phyloP scores from a whole-genome alignment of 2,888 invertebrate species.

The Epirrita christyi region DNA sequence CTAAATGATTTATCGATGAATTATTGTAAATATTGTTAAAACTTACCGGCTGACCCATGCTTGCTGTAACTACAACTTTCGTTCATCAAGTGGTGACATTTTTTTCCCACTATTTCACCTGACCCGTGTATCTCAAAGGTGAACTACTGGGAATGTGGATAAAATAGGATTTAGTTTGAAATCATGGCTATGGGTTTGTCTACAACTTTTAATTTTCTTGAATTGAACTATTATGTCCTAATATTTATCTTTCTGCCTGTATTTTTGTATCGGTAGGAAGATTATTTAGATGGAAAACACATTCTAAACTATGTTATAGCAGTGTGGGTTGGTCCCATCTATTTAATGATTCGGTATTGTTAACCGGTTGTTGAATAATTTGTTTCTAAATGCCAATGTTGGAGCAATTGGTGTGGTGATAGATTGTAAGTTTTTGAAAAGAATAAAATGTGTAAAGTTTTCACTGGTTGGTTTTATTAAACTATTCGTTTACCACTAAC shows the following conservation, averaged over 20 bases:
- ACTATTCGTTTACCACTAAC: too few relatives aligned
- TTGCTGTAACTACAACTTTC: too few relatives aligned
- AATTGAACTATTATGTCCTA: too few relatives aligned
- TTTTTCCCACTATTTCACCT: too few relatives aligned
- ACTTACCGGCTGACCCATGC: conserved; percentile 24
- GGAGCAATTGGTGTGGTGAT: conserved; percentile 60
- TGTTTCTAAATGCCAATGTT: conserved; percentile 67
- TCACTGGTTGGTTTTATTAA: conserved; percentile 47
- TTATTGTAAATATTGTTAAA: conserved; percentile 44
- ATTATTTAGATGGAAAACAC: neutral
- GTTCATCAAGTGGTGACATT: too few relatives aligned
- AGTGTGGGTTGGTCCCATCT: conserved; percentile 14
- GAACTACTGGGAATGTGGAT: too few relatives aligned
- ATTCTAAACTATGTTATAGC: neutral
- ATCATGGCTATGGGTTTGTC: too few relatives aligned
- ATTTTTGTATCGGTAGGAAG: neutral
- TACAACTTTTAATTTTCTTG: too few relatives aligned
- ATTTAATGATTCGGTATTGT: too few relatives aligned
- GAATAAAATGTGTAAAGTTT: conserved; percentile 69
- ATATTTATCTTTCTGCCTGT: neutral
- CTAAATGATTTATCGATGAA: conserved; percentile 26
- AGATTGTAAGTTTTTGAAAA: conserved; percentile 64
- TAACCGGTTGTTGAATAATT: conserved; percentile 50
- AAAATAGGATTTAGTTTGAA: too few relatives aligned
- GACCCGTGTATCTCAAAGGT: too few relatives aligned